Conservation (phyloP, 2,888 invertebrate genomes). For the Pherbina coryleti region DNA sequence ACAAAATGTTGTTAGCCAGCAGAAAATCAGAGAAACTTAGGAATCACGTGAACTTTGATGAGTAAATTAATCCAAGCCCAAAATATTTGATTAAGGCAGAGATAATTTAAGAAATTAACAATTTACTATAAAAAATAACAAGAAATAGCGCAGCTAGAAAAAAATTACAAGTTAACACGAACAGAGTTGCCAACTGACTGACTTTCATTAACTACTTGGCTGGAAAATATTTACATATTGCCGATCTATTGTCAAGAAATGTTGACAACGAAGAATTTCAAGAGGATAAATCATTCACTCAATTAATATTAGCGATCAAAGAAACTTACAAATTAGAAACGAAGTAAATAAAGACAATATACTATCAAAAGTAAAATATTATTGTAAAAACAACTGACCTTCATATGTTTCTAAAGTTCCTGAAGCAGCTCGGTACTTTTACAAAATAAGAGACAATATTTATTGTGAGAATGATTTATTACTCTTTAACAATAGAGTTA, state of each 20-base stretch:
- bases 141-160: no score
- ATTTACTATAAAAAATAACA: no score
- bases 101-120: no score
- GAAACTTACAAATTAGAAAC: constrained; percentile 14
- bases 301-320: constrained; percentile 35
- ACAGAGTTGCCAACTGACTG: no score
- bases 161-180: no score
- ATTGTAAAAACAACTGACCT: neutral
- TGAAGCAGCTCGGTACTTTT: neutral
- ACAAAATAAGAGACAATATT: neutral
- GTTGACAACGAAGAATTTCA: neutral
- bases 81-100: no score
- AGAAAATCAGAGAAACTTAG: no score
- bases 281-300: constrained; percentile 19
- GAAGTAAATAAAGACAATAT: constrained; percentile 35
- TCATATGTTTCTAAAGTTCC: neutral
- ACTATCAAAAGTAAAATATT: constrained; percentile 15
- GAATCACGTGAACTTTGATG: no score
- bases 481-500: no score
- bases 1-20: no score
- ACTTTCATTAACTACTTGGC: constrained; percentile 45
- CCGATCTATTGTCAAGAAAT: neutral
- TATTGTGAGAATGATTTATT: no score
- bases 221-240: constrained; percentile 37
- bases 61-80: no score